phyloP scores from a whole-genome alignment of 2,888 invertebrate genomes.

The Spodoptera picta region DNA sequence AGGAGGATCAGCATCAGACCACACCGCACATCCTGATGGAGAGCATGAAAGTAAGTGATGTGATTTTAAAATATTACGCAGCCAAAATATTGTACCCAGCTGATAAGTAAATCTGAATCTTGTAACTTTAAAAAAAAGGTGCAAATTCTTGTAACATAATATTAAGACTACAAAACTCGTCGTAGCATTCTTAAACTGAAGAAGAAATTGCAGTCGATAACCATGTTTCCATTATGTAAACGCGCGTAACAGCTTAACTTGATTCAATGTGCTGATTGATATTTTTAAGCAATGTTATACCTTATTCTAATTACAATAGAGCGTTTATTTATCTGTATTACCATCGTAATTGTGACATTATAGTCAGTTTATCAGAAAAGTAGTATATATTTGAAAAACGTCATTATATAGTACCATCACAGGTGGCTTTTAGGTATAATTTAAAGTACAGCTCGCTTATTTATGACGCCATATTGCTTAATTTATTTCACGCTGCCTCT shows the following conservation, averaged over 20 bases:
- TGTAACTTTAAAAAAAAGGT: not conserved
- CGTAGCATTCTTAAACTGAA: too few relatives aligned
- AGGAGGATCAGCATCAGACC: constrained; percentile 80
- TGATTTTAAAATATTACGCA: not conserved
- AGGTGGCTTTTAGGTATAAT: constrained; percentile 20
- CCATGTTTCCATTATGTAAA: constrained; percentile 21
- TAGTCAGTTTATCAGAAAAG: constrained; percentile 2
- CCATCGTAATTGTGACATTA: constrained; percentile 14
- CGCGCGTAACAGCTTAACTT: constrained; percentile 21
- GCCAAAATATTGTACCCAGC: too few relatives aligned
- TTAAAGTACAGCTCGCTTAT: constrained; percentile 50
- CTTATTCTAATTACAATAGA: constrained; percentile 2
- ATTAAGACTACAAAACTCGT: not conserved
- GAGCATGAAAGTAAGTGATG: constrained; percentile 81
- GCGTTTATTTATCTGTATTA: constrained; percentile 22
- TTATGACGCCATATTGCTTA: constrained; percentile 68
- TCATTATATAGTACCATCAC: constrained; percentile 12
- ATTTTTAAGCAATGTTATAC: constrained; percentile 16
- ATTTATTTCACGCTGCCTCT: constrained; percentile 62
- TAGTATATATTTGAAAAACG: not conserved
- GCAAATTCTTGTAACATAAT: not conserved
- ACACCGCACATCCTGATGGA: constrained; percentile 82
- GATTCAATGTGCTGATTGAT: constrained; percentile 18
- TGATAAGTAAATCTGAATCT: not conserved
- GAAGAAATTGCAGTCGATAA: not conserved